Evolutionary conservation across 1,140 invertebrate genomes (phyloP).

Genomic region (Drosophila melanogaster): Release_6_plus_ISO1_MT NC_004354.4:20290001-20290500

Average conservation of each 20-base stretch:
- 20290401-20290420: slow-evolving; percentile 51
- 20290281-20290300: no score
- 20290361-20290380: background rate
- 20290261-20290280: no score
- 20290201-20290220: background rate
- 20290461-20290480: slow-evolving; percentile 78
- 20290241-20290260: no score
- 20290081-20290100: slow-evolving; percentile 75
- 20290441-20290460: slow-evolving; percentile 78
- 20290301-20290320: background rate
- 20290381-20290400: background rate
- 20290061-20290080: slow-evolving; percentile 12
- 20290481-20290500: slow-evolving; percentile 53
- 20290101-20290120: slow-evolving; percentile 11
- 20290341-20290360: slow-evolving; percentile 2
- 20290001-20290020: background rate
- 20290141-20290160: slow-evolving; percentile 27
- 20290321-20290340: no score
- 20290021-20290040: slow-evolving; percentile 10
- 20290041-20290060: background rate
- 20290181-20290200: slow-evolving; percentile 12
- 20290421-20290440: slow-evolving; percentile 60
- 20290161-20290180: slow-evolving; percentile 1
- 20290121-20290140: slow-evolving; percentile 19
- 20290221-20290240: background rate